Percentiles rank a stretch among this genome's conserved stretches.
These are phyloP conservation scores for Melozone crissalis DNA, from an alignment of 2,113 vertebrate species.

Conservation along the genomic window DNA sequence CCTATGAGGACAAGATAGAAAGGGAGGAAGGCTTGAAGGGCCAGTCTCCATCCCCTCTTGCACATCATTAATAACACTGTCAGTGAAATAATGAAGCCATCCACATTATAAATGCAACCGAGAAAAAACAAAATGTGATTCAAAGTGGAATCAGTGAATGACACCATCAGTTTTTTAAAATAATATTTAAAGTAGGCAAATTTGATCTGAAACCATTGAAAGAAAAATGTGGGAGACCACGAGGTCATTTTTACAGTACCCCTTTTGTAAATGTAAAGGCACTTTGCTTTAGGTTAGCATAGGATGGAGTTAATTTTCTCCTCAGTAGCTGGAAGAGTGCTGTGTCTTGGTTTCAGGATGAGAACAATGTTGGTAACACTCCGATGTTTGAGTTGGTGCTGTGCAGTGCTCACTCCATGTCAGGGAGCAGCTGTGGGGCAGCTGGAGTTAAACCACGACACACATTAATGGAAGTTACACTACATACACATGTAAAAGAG, in stretches of 20 bases:
- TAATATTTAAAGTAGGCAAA: background rate
- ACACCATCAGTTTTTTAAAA: background rate
- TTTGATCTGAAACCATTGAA: background rate
- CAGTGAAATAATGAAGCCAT: background rate
- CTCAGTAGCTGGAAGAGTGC: background rate
- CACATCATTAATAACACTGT: background rate
- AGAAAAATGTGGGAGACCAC: background rate
- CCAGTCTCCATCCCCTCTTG: background rate
- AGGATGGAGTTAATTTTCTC: background rate
- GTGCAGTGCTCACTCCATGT: background rate
- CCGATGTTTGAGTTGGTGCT: background rate
- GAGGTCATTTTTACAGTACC: background rate
- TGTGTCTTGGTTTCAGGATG: background rate
- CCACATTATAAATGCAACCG: background rate
- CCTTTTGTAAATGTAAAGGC: slow-evolving; percentile 6
- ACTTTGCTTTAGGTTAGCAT: background rate
- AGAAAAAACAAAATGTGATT: background rate
- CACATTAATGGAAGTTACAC: slow-evolving; percentile 38
- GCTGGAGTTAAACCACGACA: background rate
- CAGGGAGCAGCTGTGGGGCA: background rate
- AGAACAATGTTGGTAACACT: background rate
- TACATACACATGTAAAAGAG: slow-evolving; percentile 18
- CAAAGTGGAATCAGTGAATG: background rate
- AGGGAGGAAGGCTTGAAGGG: background rate
- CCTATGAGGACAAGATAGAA: background rate